Conservation (phyloP, 2,797 vertebrate genomes). For the Australoheros facetus region DNA sequence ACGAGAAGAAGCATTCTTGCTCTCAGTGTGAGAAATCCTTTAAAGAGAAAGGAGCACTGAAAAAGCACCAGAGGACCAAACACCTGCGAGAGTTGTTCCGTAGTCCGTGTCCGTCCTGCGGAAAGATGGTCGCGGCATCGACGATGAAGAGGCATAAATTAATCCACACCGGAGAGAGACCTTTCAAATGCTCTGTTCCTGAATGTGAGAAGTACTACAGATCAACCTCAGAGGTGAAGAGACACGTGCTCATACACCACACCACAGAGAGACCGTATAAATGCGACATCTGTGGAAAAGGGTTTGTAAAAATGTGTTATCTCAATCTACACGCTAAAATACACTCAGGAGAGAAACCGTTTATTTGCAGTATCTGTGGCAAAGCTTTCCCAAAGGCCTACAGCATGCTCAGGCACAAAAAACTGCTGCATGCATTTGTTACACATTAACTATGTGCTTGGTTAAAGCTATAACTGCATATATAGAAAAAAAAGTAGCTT, state of each 20-base stretch:
- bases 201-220: slow-evolving; percentile 59
- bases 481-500: not conserved
- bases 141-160: slow-evolving; percentile 53
- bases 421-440: slow-evolving; percentile 44
- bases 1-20: slow-evolving; percentile 48
- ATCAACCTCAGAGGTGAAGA: slow-evolving; percentile 58
- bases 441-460: not conserved
- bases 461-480: not conserved
- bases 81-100: slow-evolving; percentile 48
- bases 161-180: slow-evolving; percentile 67
- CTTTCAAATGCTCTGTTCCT: slow-evolving; percentile 54
- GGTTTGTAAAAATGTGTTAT: slow-evolving; percentile 44
- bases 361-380: slow-evolving; percentile 56
- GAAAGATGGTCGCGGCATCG: slow-evolving; percentile 49
- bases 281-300: slow-evolving; percentile 62
- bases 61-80: slow-evolving; percentile 63
- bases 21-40: slow-evolving; percentile 61
- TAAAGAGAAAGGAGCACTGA: slow-evolving; percentile 61
- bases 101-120: slow-evolving; percentile 55
- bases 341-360: slow-evolving; percentile 60
- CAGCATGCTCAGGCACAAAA: slow-evolving; percentile 64
- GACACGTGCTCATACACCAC: slow-evolving; percentile 52
- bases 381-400: slow-evolving; percentile 60
- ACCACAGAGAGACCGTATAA: slow-evolving; percentile 52
- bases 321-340: slow-evolving; percentile 48